A percentile compares a stretch with the other conserved stretches of the same genome.
phyloP scores from a whole-genome alignment of 35 echinoderm and acorn worm genomes.

The Diadema setosum region DNA sequence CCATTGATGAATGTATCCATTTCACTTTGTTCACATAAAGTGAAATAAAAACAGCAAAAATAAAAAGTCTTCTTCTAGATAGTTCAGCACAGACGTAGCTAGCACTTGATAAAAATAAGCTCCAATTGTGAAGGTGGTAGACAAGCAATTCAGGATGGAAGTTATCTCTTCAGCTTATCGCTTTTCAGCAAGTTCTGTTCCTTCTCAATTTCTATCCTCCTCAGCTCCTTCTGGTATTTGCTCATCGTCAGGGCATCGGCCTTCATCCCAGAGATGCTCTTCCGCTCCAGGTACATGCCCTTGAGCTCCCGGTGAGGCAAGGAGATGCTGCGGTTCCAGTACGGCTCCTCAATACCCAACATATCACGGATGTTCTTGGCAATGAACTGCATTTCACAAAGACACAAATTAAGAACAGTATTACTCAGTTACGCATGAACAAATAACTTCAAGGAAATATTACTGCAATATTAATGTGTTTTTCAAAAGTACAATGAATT shows the following conservation, averaged over 20 bases:
- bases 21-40: too few species aligned
- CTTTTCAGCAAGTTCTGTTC: not conserved
- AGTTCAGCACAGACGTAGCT: too few species aligned
- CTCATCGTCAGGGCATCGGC: conserved; percentile 69
- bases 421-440: not conserved
- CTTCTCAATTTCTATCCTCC: conserved; percentile 31
- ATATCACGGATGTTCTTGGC: conserved; percentile 68
- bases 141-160: not conserved
- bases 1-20: too few species aligned
- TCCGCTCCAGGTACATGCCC: conserved; percentile 96
- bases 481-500: not conserved
- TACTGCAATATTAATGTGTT: not conserved
- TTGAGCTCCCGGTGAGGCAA: conserved; percentile 74
- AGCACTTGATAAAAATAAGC: too few species aligned
- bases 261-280: conserved; percentile 77
- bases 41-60: too few species aligned
- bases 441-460: not conserved
- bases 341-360: conserved; percentile 83
- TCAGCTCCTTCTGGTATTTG: conserved; percentile 88
- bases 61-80: too few species aligned
- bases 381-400: conserved; percentile 83
- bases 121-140: too few species aligned
- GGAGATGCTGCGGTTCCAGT: conserved; percentile 95
- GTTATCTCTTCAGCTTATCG: not conserved
- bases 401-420: not conserved